Conservation (phyloP, 2,888 invertebrate species). For the Lithophane ornitopus region DNA sequence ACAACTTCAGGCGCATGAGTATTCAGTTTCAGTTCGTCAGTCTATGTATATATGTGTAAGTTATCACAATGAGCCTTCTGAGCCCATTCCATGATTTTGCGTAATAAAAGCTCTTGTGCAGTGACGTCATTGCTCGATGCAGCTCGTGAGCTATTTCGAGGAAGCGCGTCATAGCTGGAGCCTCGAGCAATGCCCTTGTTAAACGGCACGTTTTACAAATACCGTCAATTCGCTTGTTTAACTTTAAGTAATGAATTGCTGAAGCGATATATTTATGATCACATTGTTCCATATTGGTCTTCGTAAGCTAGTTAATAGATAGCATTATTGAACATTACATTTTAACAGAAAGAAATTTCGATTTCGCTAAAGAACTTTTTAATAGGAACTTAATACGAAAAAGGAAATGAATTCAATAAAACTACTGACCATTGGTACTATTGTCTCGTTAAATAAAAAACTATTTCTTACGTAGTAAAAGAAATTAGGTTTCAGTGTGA, state of each 20-base stretch:
- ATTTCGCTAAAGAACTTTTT: constrained; percentile 17
- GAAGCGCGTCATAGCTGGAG: constrained; percentile 62
- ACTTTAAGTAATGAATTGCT: constrained; percentile 57
- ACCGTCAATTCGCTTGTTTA: constrained; percentile 58
- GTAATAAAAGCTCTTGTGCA: constrained; percentile 46
- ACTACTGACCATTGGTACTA: neutral
- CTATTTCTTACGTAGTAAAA: neutral
- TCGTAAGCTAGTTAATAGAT: constrained; percentile 19
- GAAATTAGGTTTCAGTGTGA: constrained; percentile 16
- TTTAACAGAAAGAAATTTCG: constrained; percentile 3
- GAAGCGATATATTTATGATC: constrained; percentile 60
- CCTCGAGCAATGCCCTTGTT: constrained; percentile 63
- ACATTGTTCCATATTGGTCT: constrained; percentile 55
- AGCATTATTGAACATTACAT: constrained; percentile 13
- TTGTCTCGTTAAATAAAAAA: constrained; percentile 17
- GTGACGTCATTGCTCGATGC: constrained; percentile 64
- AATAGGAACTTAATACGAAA: neutral
- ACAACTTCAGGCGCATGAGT: neutral
- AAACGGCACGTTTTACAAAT: constrained; percentile 57
- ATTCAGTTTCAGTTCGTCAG: neutral
- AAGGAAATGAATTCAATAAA: neutral
- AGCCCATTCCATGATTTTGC: constrained; percentile 24
- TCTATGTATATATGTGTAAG: neutral
- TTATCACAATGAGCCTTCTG: constrained; percentile 21
- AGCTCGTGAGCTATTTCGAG: constrained; percentile 63